These are phyloP conservation scores for Pseudopodoces humilis DNA, from an alignment of 2,113 vertebrate species.

Conservation along the genomic window DNA sequence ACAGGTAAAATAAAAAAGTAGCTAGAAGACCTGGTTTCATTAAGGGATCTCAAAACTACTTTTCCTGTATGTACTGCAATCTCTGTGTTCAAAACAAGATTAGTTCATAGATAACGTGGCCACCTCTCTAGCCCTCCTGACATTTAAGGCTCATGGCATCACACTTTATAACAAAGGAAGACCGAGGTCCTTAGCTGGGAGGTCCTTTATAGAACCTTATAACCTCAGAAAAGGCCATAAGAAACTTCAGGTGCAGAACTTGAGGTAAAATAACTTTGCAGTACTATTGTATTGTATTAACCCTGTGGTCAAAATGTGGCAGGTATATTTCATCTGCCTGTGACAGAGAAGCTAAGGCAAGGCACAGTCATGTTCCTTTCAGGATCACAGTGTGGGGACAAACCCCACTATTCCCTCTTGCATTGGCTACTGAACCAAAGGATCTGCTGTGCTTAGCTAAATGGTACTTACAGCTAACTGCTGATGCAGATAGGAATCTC, in stretches of 20 bases:
- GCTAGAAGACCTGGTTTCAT: neutral
- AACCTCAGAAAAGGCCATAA: neutral
- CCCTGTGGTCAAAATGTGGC: neutral
- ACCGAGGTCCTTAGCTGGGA: neutral
- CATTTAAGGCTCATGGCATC: neutral
- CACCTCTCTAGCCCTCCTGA: neutral
- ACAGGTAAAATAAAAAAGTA: neutral
- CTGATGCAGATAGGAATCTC: neutral
- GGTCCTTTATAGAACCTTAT: neutral
- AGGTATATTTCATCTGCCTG: neutral
- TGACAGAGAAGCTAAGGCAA: neutral
- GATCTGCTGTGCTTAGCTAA: neutral
- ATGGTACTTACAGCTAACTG: neutral
- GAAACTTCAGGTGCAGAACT: neutral
- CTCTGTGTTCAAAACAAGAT: neutral
- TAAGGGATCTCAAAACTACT: neutral
- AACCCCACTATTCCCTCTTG: neutral
- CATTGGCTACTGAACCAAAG: neutral
- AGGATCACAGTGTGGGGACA: neutral
- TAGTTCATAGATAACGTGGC: neutral
- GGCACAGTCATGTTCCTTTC: neutral
- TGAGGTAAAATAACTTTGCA: neutral
- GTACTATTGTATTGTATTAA: neutral
- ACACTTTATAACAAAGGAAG: neutral
- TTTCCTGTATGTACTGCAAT: neutral